A percentile compares a stretch with the other conserved stretches of the same genome.
Conservation (phyloP, 1,140 invertebrate species). For the Aphelenchoides avenae region DNA sequence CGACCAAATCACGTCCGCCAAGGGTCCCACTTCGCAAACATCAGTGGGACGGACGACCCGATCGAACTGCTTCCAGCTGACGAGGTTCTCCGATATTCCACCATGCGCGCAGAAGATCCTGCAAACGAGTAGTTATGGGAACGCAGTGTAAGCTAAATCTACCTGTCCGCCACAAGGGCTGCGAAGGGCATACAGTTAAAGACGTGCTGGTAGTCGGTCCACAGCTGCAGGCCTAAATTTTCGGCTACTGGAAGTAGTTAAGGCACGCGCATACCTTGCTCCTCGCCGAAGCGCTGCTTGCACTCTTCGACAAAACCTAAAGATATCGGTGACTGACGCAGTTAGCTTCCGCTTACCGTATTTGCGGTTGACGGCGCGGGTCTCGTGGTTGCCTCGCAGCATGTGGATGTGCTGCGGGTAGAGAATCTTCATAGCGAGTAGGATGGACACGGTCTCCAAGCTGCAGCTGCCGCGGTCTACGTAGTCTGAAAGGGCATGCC, state of each 20-base stretch:
- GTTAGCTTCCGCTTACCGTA: no score
- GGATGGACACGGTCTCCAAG: conserved; percentile 92
- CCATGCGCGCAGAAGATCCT: conserved; percentile 89
- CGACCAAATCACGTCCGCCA: conserved; percentile 92
- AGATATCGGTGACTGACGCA: no score
- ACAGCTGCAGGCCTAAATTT: conserved; percentile 65
- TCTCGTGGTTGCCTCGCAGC: conserved; percentile 94
- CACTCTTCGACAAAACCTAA: conserved; percentile 94
- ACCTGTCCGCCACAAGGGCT: conserved; percentile 88
- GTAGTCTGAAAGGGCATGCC: no score
- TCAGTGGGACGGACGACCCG: conserved; percentile 83
- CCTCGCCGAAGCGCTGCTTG: conserved; percentile 69
- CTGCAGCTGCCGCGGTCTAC: conserved; percentile 90
- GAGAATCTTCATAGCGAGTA: conserved; percentile 92
- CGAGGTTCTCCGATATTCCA: conserved; percentile 79
- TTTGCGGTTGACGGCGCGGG: conserved; percentile 95
- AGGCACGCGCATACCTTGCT: conserved; percentile 10
- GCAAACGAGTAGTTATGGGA: no score
- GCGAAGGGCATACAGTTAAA: conserved; percentile 93
- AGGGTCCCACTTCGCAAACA: conserved; percentile 79
- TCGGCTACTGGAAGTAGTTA: conserved; percentile 59
- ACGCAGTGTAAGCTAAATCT: no score
- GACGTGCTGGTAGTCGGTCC: conserved; percentile 90
- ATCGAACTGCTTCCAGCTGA: conserved; percentile 82
- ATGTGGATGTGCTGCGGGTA: conserved; percentile 95